Percentiles rank a stretch among this genome's conserved stretches.
Evolutionary conservation across 2,797 vertebrate genomes (phyloP).

Genomic region (Phalloptychus januarius): DNA sequence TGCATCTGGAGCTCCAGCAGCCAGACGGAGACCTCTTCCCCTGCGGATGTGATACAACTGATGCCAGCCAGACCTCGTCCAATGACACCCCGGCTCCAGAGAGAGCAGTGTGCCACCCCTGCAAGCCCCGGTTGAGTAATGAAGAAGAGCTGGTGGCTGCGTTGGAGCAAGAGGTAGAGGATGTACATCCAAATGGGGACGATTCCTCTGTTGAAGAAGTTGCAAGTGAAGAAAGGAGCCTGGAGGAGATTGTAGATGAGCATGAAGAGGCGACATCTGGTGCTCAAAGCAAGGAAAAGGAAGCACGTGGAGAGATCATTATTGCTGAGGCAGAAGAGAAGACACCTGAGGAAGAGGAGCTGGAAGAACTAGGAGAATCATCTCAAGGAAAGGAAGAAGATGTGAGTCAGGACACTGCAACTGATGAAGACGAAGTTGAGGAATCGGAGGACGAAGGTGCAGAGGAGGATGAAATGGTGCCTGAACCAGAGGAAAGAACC

Average conservation of each 20-base stretch:
- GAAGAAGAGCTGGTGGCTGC: slow-evolving; percentile 41
- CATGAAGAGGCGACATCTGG: slow-evolving; percentile 28
- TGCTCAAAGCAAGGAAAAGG: slow-evolving; percentile 36
- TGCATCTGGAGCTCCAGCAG: slow-evolving; percentile 77
- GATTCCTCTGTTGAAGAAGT: slow-evolving; percentile 28
- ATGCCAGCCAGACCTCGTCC: slow-evolving; percentile 77
- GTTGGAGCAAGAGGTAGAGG: slow-evolving; percentile 35
- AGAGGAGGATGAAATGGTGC: slow-evolving; percentile 13
- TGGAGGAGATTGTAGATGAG: slow-evolving; percentile 33
- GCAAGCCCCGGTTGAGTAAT: slow-evolving; percentile 41
- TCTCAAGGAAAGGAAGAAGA: slow-evolving; percentile 26
- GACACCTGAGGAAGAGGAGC: not conserved
- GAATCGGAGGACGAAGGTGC: not conserved
- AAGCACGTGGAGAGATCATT: slow-evolving; percentile 16
- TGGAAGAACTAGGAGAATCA: slow-evolving; percentile 19
- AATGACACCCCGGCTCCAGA: slow-evolving; percentile 84
- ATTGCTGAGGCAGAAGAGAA: slow-evolving; percentile 20
- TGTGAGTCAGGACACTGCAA: slow-evolving; percentile 25
- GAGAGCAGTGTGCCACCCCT: slow-evolving; percentile 76
- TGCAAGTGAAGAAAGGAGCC: slow-evolving; percentile 30
- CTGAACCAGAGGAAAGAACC: slow-evolving; percentile 18
- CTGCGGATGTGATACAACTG: slow-evolving; percentile 73
- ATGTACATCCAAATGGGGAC: slow-evolving; percentile 14
- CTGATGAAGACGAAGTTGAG: slow-evolving; percentile 24
- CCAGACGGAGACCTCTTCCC: slow-evolving; percentile 75